Base-by-base conservation (phyloP, 2,888 invertebrate genomes). In the Aspidapion aeneum region DNA sequence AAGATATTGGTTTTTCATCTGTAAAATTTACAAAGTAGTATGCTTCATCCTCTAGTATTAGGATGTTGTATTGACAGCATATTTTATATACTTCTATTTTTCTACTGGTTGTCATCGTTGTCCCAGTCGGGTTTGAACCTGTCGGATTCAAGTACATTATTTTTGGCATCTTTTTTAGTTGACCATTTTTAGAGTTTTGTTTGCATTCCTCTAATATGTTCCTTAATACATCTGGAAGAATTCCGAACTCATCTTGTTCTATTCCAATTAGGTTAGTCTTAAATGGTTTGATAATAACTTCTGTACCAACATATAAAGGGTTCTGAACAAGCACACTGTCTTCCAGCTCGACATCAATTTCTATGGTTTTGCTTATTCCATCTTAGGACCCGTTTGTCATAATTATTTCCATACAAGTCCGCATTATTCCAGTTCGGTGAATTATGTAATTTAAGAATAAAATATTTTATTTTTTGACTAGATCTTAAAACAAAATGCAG, bases 1-100 rank as follows among this genome's bases (percentile, higher is more conserved):
- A 90, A 0, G 90, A 89, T 0, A 85, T 83, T 0, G 87, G 83
- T 50, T 82, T 81, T 56, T 82, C 87, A 64, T 86, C 83, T 68
- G 84, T 80, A 77, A 89, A 93, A 75, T 90, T 88, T 73, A 93
- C 80, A 74, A 89, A 92, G 79, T 87, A 90, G 73, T 93, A 93
- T 0, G 93, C 90, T 77, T 93, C 93, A 73, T 93, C 93, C 75
- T 93, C 93, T 5, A 93, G 73, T 60, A 93, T 91, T 7, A 93
- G 73, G 48, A 93, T 85, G 78, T 93, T 87, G 76, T 89, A 91
- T 75, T 86, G 83, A 78, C 90, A 89, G 55, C 91, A 90, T 66
- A 93, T 82, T 69, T 85, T 82, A 74, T 93, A 93, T 54, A 93
- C 87, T 77, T 86, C 84, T 66, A 84, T 82, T 64, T 88, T 84